These are phyloP conservation scores for Trissolcus basalis DNA, from an alignment of 1,140 invertebrate genomes.

Conservation along the genomic window DNA sequence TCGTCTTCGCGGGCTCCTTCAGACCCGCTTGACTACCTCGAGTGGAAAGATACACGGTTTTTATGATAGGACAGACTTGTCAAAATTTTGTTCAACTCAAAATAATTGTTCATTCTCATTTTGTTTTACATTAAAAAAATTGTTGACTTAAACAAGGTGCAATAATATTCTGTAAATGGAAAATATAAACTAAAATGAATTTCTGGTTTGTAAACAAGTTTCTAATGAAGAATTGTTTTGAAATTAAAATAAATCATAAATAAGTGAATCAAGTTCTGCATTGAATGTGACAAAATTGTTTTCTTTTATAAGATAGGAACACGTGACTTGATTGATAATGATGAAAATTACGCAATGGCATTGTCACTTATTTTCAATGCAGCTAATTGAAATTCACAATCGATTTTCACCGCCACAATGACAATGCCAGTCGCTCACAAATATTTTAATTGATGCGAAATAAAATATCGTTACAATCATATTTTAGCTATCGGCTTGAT, in stretches of 20 bases:
- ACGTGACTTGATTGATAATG: constrained; percentile 5
- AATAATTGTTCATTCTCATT: constrained; percentile 10
- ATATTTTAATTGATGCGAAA: too few species aligned
- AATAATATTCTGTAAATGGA: too few species aligned
- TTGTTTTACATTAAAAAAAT: too few species aligned
- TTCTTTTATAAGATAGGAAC: constrained; percentile 1
- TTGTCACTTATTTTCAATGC: constrained; percentile 8
- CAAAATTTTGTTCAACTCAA: constrained; percentile 25
- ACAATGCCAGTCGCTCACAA: neutral
- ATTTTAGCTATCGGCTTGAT: neutral
- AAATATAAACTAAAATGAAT: too few species aligned
- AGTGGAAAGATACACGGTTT: constrained; percentile 43
- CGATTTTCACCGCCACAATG: neutral
- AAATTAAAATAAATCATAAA: too few species aligned
- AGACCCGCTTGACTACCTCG: constrained; percentile 36
- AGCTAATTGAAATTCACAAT: neutral
- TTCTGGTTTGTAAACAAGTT: too few species aligned
- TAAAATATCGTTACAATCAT: neutral
- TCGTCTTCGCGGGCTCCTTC: constrained; percentile 25
- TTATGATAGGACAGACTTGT: constrained; percentile 32
- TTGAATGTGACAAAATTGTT: neutral
- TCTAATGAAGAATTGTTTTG: too few species aligned
- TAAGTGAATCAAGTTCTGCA: neutral
- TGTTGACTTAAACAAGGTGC: too few species aligned
- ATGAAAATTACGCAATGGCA: constrained; percentile 7